These are phyloP conservation scores for Trigoniulus corallinus DNA, from an alignment of 1,140 invertebrate species.

Conservation along the genomic window DNA sequence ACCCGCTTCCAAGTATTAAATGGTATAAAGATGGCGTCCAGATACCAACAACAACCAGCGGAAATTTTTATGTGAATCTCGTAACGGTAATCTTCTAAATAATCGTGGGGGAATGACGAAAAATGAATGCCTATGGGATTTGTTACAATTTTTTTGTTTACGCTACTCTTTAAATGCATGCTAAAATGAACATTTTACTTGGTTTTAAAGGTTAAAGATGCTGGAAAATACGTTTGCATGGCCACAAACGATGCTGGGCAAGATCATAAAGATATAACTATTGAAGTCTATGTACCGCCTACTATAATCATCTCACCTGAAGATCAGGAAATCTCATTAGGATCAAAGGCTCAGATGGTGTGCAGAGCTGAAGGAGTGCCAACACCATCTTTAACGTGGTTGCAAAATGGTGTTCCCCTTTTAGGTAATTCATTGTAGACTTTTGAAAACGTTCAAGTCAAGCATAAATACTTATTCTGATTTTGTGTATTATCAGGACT, in stretches of 20 bases:
- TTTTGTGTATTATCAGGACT: background rate
- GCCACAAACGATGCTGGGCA: slow-evolving; percentile 24
- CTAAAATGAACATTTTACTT: too few relatives aligned
- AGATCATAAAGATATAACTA: slow-evolving; percentile 15
- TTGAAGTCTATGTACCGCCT: slow-evolving; percentile 25
- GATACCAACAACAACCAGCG: too few relatives aligned
- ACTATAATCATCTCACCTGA: slow-evolving; percentile 4
- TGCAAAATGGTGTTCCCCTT: slow-evolving; percentile 9
- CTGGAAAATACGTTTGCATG: slow-evolving; percentile 20
- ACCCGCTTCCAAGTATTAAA: too few relatives aligned
- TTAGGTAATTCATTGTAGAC: background rate
- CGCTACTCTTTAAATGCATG: too few relatives aligned
- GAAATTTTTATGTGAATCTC: too few relatives aligned
- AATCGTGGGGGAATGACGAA: too few relatives aligned
- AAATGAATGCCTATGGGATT: too few relatives aligned
- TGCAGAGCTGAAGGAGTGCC: slow-evolving; percentile 20
- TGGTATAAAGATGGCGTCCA: too few relatives aligned
- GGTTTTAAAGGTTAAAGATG: too few relatives aligned
- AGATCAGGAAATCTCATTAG: slow-evolving; percentile 12
- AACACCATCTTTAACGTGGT: slow-evolving; percentile 15
- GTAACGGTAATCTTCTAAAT: too few relatives aligned
- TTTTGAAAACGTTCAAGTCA: too few relatives aligned
- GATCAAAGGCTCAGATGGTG: slow-evolving; percentile 16
- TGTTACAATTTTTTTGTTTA: background rate
- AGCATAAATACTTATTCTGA: background rate